These are phyloP conservation scores for Heterodera filipjevi DNA, from an alignment of 2,888 invertebrate species.

Conservation along the genomic window DNA sequence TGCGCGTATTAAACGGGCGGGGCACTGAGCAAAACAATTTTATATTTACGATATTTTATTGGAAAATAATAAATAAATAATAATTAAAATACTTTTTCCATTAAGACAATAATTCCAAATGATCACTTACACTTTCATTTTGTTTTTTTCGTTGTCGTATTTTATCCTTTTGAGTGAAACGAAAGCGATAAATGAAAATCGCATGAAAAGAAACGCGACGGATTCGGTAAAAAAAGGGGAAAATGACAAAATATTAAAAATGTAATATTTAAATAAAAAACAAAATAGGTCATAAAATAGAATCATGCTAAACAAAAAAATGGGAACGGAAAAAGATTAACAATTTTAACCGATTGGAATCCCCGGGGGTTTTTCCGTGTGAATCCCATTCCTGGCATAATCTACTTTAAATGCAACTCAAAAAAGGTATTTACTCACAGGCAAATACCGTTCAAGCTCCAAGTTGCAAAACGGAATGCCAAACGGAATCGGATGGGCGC, in stretches of 20 bases:
- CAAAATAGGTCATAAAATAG: neutral
- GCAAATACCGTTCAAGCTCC: neutral
- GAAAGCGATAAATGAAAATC: neutral
- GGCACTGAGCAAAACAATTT: neutral
- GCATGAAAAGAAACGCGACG: neutral
- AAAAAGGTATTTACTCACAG: neutral
- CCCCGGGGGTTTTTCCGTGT: too few species aligned
- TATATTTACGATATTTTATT: neutral
- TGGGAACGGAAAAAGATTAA: too few species aligned
- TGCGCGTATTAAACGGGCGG: neutral
- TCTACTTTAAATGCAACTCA: too few species aligned
- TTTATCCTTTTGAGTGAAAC: neutral
- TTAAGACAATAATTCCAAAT: neutral
- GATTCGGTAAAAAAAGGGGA: neutral
- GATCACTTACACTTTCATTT: neutral
- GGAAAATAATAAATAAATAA: neutral
- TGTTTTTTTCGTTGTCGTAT: neutral
- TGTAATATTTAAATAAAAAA: neutral
- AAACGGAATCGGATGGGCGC: slow-evolving; percentile 14
- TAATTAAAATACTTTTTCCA: neutral
- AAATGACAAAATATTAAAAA: neutral
- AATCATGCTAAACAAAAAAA: too few species aligned
- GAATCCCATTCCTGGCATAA: too few species aligned
- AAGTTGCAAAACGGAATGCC: slow-evolving; percentile 18
- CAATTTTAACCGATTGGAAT: too few species aligned